phyloP scores from a whole-genome alignment of 2,888 invertebrate species.

The Selenia dentaria region DNA sequence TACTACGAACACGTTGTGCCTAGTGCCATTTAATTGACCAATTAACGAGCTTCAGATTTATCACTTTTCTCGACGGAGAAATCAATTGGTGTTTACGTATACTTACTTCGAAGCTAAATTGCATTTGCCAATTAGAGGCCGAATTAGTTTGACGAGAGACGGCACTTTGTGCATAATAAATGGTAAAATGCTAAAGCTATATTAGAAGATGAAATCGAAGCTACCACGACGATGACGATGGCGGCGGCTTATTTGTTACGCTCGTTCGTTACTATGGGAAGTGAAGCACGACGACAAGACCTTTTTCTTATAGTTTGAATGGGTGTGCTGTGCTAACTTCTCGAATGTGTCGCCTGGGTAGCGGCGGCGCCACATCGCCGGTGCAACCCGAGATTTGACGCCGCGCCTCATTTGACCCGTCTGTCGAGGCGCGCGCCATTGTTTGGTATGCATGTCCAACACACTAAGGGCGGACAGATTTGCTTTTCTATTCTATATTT shows the following conservation, averaged over 20 bases:
- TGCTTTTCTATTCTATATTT: constrained; percentile 51
- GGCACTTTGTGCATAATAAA: neutral
- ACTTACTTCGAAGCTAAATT: too few relatives aligned
- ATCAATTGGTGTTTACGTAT: neutral
- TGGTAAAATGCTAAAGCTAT: neutral
- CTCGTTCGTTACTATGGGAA: constrained; percentile 68
- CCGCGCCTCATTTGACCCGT: constrained; percentile 77
- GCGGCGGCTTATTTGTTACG: constrained; percentile 56
- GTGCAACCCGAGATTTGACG: constrained; percentile 78
- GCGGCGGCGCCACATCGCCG: constrained; percentile 75
- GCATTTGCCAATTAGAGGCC: too few relatives aligned
- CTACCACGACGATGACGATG: constrained; percentile 26
- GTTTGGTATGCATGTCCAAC: constrained; percentile 68
- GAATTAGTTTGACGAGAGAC: too few relatives aligned
- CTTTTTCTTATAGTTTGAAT: constrained; percentile 60
- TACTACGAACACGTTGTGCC: constrained; percentile 36
- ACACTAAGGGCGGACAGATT: constrained; percentile 53
- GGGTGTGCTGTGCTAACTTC: constrained; percentile 73
- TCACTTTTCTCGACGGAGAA: constrained; percentile 6
- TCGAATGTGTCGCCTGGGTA: constrained; percentile 52
- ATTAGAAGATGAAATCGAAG: constrained; percentile 42
- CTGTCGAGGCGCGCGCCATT: constrained; percentile 65
- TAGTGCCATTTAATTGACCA: constrained; percentile 39
- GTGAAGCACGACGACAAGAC: constrained; percentile 63
- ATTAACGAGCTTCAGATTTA: constrained; percentile 30